Conservation (phyloP, 1,140 invertebrate genomes). For the Agraylea sexmaculata region DNA sequence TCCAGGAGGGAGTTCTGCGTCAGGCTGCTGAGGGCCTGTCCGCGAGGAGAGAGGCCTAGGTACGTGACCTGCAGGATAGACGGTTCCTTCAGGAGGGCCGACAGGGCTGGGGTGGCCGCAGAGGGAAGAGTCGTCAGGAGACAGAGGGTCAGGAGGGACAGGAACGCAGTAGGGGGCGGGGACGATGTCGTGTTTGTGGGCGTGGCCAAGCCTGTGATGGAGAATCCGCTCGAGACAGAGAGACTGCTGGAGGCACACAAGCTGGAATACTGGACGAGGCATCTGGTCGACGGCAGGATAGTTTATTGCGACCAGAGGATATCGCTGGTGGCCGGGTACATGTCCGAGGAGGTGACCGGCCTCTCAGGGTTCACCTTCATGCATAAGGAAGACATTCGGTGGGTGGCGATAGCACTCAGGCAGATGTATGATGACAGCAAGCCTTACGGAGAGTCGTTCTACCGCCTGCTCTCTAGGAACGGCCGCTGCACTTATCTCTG, state of each 20-base stretch:
- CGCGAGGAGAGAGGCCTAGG: constrained; percentile 53
- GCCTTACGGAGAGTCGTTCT: constrained; percentile 69
- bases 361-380: constrained; percentile 75
- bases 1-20: constrained; percentile 42
- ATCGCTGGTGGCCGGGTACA: constrained; percentile 72
- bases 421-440: constrained; percentile 77
- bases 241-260: constrained; percentile 58
- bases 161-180: constrained; percentile 41
- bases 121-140: constrained; percentile 37
- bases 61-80: constrained; percentile 57
- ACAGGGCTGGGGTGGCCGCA: constrained; percentile 35
- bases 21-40: constrained; percentile 49
- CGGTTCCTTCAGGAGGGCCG: constrained; percentile 42
- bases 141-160: constrained; percentile 37
- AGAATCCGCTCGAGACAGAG: constrained; percentile 55
- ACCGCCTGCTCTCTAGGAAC: constrained; percentile 65
- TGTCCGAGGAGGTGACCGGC: constrained; percentile 75
- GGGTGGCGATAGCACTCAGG: constrained; percentile 70
- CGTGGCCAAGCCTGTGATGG: constrained; percentile 51
- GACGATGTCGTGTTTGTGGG: constrained; percentile 55
- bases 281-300: constrained; percentile 74
- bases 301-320: constrained; percentile 82
- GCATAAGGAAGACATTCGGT: constrained; percentile 76
- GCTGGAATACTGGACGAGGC: constrained; percentile 75
- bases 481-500: constrained; percentile 72